These are phyloP conservation scores for Syndactyla subalaris DNA, from an alignment of 2,797 vertebrate genomes.

Conservation along the genomic window DNA sequence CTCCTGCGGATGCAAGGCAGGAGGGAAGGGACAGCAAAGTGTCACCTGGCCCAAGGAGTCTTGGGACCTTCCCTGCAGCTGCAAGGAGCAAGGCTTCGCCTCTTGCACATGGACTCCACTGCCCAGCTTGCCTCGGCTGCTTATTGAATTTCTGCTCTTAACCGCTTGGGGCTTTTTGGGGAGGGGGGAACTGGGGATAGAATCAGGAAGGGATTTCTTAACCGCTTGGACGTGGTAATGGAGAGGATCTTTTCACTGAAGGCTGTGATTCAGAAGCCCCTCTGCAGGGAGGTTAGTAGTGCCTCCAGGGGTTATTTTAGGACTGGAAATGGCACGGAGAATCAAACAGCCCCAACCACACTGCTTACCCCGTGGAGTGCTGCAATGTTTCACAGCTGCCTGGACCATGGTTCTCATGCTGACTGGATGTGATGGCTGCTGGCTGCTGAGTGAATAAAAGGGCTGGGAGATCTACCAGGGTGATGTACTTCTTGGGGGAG, in stretches of 20 bases:
- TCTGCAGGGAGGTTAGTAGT: background rate
- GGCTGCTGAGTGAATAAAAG: constrained; percentile 21
- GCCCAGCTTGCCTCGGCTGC: rapidly evolving
- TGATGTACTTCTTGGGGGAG: background rate
- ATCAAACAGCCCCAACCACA: background rate
- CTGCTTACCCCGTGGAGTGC: rapidly evolving
- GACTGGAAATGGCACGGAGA: background rate
- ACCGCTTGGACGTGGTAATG: background rate
- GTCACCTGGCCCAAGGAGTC: background rate
- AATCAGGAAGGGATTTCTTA: background rate
- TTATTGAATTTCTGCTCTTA: background rate
- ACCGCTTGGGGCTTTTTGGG: background rate
- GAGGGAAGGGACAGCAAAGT: background rate
- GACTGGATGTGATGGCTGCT: background rate
- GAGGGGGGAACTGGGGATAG: no score
- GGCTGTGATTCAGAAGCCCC: background rate
- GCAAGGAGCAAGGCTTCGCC: background rate
- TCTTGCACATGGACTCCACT: background rate
- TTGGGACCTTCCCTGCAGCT: background rate
- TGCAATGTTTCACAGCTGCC: background rate
- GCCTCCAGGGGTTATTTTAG: background rate
- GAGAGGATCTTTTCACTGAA: background rate
- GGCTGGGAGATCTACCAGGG: background rate
- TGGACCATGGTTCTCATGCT: rapidly evolving
- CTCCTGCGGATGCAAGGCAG: background rate